A percentile compares a stretch with the other conserved stretches of the same genome.
phyloP scores from a whole-genome alignment of 2,113 vertebrate species.

The Bos javanicus region DNA sequence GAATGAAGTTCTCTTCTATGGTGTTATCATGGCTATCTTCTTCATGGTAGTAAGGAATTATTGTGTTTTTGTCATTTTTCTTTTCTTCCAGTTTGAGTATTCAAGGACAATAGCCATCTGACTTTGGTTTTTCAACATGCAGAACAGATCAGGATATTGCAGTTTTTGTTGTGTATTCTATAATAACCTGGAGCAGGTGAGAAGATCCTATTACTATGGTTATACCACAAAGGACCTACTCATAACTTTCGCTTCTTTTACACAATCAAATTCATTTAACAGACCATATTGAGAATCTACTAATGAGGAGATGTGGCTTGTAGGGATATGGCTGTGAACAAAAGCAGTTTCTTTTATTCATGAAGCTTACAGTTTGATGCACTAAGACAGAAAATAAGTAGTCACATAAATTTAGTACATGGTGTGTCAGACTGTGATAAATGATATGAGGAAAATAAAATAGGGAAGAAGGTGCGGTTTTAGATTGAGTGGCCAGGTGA shows the following conservation, averaged over 20 bases:
- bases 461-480: not conserved
- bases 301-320: not conserved
- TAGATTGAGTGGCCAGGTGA: not conserved
- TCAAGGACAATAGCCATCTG: slow-evolving; percentile 66
- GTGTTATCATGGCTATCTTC: not conserved
- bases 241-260: not conserved
- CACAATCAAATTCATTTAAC: not conserved
- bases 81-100: slow-evolving; percentile 66
- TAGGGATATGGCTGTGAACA: not conserved
- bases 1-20: slow-evolving; percentile 13
- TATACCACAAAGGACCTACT: not conserved
- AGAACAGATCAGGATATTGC: slow-evolving; percentile 91
- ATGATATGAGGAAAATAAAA: slow-evolving; percentile 4
- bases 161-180: slow-evolving; percentile 91
- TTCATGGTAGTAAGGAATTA: not conserved
- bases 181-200: slow-evolving; percentile 91
- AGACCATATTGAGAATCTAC: not conserved
- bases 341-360: not conserved
- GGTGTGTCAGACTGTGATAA: not conserved
- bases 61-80: slow-evolving; percentile 6
- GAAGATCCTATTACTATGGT: not conserved
- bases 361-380: not conserved
- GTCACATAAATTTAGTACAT: not conserved
- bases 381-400: not conserved
- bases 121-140: slow-evolving; percentile 71